Evolutionary conservation across 2,113 vertebrate species (phyloP), one percentile per base, ranked within the genome.

Genomic region (Marmota flaviventris): DNA sequence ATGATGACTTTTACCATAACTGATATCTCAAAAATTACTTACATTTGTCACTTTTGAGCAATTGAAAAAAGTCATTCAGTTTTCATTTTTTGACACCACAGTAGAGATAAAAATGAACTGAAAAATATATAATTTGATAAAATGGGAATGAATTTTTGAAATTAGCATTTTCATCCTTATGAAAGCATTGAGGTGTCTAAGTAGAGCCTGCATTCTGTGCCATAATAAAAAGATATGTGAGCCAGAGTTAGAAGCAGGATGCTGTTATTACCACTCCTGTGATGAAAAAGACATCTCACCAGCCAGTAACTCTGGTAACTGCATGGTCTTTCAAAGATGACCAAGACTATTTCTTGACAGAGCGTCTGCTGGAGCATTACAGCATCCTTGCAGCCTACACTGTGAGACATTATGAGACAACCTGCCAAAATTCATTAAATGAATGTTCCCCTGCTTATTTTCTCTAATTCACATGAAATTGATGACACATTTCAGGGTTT

Each of bases 91-190:
- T 93, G 61, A 79, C 4, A 24, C 12, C 32, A 79, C 17, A 25
- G 13, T 34, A 61, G 8, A 39, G 10, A 82, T 72, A 79, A 87
- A 89, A 58, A 72, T 87, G 42, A 53, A 77, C 45, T 27, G 14
- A 73, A 81, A 69, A 94, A 90, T 85, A 27, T n/a, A 45, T 51
- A 53, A 89, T 89, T 86, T 88, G 32, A 75, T 93, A 79, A 37
- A 77, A 39, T 39, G 63, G 25, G 22, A 95, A 73, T 89, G 34
- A 69, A 63, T 4, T 37, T 85, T 91, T 56, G 1, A 34, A 85
- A 85, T 45, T 53, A 76, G n/a, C 20, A 56, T 27, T 85, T 96
- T 63, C 9, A 56, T 63, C 14, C 5, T 20, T 79, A 32, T 53
- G 32, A 96, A 87, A 97, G 13, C 25, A 53, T 0, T 34, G 75